A percentile compares a stretch with the other conserved stretches of the same genome.
Conservation (phyloP, 2,797 vertebrate genomes). For the Parauchenoglanis punctatus region DNA sequence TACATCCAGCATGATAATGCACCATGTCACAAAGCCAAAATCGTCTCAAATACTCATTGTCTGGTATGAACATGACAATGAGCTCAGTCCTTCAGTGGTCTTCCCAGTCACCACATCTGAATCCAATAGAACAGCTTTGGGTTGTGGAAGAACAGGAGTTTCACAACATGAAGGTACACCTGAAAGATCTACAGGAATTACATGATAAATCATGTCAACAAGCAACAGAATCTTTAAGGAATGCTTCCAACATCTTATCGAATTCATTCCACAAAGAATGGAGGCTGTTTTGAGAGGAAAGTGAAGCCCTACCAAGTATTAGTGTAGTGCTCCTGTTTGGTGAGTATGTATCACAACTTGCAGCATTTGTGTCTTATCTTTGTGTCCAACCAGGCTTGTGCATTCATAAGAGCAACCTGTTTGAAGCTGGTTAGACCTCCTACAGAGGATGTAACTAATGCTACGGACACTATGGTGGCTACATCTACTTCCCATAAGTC, state of each 20-base stretch:
- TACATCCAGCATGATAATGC: too few relatives aligned
- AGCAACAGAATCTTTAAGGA: neutral
- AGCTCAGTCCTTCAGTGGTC: neutral
- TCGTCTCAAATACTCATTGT: too few relatives aligned
- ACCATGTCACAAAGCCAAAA: neutral
- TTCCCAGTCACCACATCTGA: neutral
- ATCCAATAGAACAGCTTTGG: neutral
- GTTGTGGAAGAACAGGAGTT: neutral
- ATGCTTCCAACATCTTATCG: neutral
- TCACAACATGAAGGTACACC: neutral
- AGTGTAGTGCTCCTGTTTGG: neutral
- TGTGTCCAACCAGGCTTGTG: neutral
- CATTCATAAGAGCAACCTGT: neutral
- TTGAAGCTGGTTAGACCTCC: neutral
- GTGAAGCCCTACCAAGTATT: neutral
- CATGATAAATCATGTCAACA: neutral
- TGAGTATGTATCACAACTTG: neutral
- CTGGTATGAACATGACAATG: neutral
- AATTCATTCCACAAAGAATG: neutral
- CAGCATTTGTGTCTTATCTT: neutral
- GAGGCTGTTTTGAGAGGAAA: neutral
- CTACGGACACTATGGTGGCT: constrained; percentile 51
- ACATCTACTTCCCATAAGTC: constrained; percentile 50
- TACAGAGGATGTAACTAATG: constrained; percentile 52
- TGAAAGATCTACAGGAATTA: neutral